These are phyloP conservation scores for Dermatophagoides farinae DNA, from an alignment of 1,140 invertebrate species.

Conservation along the genomic window DNA sequence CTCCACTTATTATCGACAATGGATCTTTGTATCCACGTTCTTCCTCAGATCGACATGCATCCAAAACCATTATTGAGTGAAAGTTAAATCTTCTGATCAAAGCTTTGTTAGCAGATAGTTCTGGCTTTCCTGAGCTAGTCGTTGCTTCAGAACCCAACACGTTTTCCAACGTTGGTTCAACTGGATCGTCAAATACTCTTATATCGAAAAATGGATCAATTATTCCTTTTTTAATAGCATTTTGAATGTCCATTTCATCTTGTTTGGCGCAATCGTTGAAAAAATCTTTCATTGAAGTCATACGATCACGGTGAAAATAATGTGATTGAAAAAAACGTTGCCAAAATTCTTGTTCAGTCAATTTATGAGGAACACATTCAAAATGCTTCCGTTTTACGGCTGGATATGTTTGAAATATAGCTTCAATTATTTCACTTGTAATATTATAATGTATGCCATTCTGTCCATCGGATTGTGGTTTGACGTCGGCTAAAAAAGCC, in stretches of 20 bases:
- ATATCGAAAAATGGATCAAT: conserved; percentile 59
- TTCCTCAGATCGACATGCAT: conserved; percentile 37
- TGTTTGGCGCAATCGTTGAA: conserved; percentile 91
- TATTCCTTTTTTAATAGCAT: conserved; percentile 52
- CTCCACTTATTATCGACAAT: neutral
- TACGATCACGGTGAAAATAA: conserved; percentile 94
- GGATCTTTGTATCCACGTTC: conserved; percentile 3
- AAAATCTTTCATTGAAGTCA: conserved; percentile 42
- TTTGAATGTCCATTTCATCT: conserved; percentile 66
- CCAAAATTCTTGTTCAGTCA: conserved; percentile 95
- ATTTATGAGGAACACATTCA: conserved; percentile 84
- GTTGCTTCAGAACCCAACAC: neutral
- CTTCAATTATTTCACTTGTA: conserved; percentile 85
- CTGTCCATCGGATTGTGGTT: conserved; percentile 87
- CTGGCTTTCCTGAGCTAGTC: neutral
- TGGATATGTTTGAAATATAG: conserved; percentile 97
- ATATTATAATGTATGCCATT: conserved; percentile 92
- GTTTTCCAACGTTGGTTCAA: neutral
- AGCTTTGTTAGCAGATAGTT: conserved; percentile 48
- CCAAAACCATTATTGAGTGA: conserved; percentile 86
- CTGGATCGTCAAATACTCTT: conserved; percentile 46
- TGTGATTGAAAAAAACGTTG: conserved; percentile 98
- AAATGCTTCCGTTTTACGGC: conserved; percentile 89
- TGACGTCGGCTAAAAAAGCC: conserved; percentile 51
- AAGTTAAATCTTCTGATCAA: conserved; percentile 92